Evolutionary conservation across 2,113 vertebrate species (phyloP).

Genomic region (Odocoileus virginianus): DNA sequence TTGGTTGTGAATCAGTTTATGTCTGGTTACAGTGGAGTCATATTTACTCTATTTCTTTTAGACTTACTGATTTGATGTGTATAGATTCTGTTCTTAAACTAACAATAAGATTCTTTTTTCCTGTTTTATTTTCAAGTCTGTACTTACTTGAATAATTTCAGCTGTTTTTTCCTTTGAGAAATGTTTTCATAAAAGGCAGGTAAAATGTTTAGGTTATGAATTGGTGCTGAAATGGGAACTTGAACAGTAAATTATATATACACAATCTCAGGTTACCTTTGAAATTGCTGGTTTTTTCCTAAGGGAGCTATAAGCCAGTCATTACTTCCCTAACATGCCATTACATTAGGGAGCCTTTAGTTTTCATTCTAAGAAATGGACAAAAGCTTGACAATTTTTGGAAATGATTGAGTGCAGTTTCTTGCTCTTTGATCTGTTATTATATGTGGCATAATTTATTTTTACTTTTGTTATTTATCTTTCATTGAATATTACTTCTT

Average conservation of each 20-base stretch:
- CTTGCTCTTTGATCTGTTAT: not conserved
- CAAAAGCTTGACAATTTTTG: not conserved
- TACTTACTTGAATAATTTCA: conserved; percentile 10
- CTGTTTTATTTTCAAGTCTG: not conserved
- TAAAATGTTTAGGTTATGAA: conserved; percentile 30
- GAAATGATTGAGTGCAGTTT: not conserved
- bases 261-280: not conserved
- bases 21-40: not conserved
- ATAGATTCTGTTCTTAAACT: not conserved
- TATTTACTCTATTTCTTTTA: not conserved
- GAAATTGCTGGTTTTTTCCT: not conserved
- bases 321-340: not conserved
- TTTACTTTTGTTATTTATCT: not conserved
- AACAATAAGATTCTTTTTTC: not conserved
- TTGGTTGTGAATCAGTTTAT: not conserved
- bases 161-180: not conserved
- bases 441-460: not conserved
- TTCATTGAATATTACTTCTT: not conserved
- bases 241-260: not conserved
- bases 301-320: not conserved
- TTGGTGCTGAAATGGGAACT: not conserved
- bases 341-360: conserved; percentile 15
- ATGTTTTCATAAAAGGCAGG: not conserved
- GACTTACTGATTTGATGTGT: not conserved
- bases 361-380: not conserved